Base-by-base conservation (phyloP, 2,113 vertebrate genomes). In the Hemicordylus capensis region DNA sequence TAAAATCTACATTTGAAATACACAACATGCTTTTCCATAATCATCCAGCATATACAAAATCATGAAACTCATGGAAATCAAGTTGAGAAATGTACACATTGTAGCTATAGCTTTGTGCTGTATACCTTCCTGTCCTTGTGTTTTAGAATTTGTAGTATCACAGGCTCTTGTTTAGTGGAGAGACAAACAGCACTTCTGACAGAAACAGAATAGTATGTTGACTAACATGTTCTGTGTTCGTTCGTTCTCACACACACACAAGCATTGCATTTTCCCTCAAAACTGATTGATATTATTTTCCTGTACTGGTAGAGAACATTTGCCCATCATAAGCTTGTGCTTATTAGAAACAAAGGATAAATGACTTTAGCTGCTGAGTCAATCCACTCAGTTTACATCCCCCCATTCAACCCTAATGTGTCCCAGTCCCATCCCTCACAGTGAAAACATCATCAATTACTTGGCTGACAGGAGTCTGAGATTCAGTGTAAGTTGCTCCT, bases 361-460 rank as follows among this genome's bases (percentile, higher is more conserved):
- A 96, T 96, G 93, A 94, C 94, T 95, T 79, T 93, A 97, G 96
- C 97, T 96, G 96, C 97, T 96, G 95, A 97, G 96, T 98, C 95
- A 97, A 96, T 97, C 96, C 93, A 93, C 92, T 94, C 93, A 37
- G 64, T 95, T 95, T 95, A 88, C 76, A 51, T 93, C 94, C 94
- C 94, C 93, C 90, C 93, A 48, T 91, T 91, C 95, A 96, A 93
- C 91, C 93, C 93, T 95, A 93, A 92, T 94, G 95, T 93, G 94
- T 96, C 96, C 97, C 95, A 95, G 93, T 94, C 96, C 96, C 96
- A 97, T 94, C 97, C 97, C 97, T 98, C 97, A 96, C 96, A 97
- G 98, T 96, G 97, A 98, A 98, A 98, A 98, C 97, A 97, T 97
- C 97, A 98, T 98, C 98, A 98, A 96, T 98, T 98, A 98, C 94